Percentiles rank a stretch among this genome's conserved stretches.
phyloP scores from a whole-genome alignment of 2,113 vertebrate species.

The Alces alces region DNA sequence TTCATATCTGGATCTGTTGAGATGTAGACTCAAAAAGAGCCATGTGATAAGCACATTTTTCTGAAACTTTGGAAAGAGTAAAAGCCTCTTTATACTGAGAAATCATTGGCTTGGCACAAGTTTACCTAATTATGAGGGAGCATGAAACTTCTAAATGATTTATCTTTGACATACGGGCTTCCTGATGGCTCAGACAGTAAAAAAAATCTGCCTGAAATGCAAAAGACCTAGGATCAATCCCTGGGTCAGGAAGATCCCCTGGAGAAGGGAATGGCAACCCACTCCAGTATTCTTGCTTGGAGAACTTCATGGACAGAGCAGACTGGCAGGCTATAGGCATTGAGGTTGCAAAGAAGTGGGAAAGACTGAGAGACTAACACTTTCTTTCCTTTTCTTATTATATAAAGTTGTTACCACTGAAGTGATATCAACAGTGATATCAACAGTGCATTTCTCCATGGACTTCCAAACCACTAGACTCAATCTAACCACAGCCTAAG shows the following conservation, averaged over 20 bases:
- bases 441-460: neutral
- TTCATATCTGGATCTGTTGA: neutral
- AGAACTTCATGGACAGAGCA: neutral
- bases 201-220: neutral
- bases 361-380: neutral
- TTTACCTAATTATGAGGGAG: neutral
- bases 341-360: neutral
- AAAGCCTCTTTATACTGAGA: neutral
- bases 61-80: neutral
- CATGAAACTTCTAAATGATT: neutral
- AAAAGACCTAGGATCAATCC: neutral
- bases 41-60: neutral
- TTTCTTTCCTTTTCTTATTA: neutral
- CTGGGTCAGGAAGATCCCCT: neutral
- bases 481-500: neutral
- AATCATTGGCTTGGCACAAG: neutral
- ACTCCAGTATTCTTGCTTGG: neutral
- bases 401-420: neutral
- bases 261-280: neutral
- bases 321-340: neutral
- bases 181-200: neutral
- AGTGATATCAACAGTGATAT: neutral
- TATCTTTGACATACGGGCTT: neutral
- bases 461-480: neutral
- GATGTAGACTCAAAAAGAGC: neutral